Evolutionary conservation across 1,140 invertebrate species (phyloP).

Genomic region (Thaumetopoea pityocampa): DNA sequence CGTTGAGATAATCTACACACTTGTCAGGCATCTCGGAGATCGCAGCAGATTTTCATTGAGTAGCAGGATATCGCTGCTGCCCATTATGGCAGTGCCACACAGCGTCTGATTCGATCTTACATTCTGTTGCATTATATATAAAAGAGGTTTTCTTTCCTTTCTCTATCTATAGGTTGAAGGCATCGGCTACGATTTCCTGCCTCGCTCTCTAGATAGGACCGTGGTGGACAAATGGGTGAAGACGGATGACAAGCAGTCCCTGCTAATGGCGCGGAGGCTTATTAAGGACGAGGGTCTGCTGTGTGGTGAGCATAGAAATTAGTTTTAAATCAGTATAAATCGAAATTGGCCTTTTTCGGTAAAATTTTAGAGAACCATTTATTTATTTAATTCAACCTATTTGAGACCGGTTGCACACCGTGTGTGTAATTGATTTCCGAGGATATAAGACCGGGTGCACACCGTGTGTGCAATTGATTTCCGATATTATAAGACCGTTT

Average conservation of each 20-base stretch:
- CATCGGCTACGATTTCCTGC: slow-evolving; percentile 94
- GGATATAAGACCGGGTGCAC: too few species aligned
- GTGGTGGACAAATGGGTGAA: slow-evolving; percentile 92
- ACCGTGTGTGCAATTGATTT: too few species aligned
- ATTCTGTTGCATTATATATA: too few species aligned
- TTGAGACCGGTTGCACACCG: too few species aligned
- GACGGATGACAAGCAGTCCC: slow-evolving; percentile 86
- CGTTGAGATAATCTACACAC: too few species aligned
- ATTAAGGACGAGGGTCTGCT: slow-evolving; percentile 94
- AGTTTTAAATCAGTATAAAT: not conserved
- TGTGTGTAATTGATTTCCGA: too few species aligned
- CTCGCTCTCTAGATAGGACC: slow-evolving; percentile 88
- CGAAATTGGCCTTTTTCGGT: not conserved
- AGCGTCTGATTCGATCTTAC: too few species aligned
- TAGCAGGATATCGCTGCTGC: too few species aligned
- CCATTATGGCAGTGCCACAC: too few species aligned
- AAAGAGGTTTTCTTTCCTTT: not conserved
- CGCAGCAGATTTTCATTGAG: too few species aligned
- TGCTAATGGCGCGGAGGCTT: slow-evolving; percentile 87
- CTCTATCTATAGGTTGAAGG: slow-evolving; percentile 76
- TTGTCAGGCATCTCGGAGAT: too few species aligned
- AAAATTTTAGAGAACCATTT: not conserved
- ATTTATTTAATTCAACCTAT: not conserved
- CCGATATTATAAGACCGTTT: too few species aligned
- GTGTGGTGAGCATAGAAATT: slow-evolving; percentile 80